phyloP scores from a whole-genome alignment of 64 coral and sea anemone species.

The Dendrophyllia cribrosa region DNA sequence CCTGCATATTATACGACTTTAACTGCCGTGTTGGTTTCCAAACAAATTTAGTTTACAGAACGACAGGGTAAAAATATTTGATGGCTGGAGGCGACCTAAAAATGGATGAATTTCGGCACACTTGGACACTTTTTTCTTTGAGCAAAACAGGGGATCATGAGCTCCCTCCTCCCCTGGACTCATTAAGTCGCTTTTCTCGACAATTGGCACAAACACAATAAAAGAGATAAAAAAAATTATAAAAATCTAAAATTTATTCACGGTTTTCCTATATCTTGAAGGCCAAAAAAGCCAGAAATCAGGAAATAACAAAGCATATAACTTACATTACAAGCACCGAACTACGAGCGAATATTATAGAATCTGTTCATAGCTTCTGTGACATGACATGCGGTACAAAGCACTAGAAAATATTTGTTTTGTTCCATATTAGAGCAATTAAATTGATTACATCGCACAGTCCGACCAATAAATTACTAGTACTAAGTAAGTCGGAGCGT shows the following conservation, averaged over 20 bases:
- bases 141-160: too few species aligned
- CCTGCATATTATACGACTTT: too few species aligned
- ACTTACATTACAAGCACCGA: constrained; percentile 13
- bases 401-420: constrained; percentile 46
- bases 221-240: not conserved
- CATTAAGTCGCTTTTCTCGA: too few species aligned
- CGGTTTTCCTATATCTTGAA: constrained; percentile 27
- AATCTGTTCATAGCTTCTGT: constrained; percentile 36
- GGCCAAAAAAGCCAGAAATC: constrained; percentile 36
- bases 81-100: too few species aligned
- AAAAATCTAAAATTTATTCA: constrained; percentile 62
- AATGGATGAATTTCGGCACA: too few species aligned
- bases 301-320: constrained; percentile 25
- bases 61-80: too few species aligned
- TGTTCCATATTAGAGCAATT: constrained; percentile 38
- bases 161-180: too few species aligned
- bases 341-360: constrained; percentile 25
- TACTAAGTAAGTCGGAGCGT: not conserved
- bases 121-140: too few species aligned
- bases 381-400: constrained; percentile 30
- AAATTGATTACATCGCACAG: constrained; percentile 49
- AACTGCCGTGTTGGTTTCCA: too few species aligned
- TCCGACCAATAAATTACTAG: constrained; percentile 54
- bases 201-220: not conserved
- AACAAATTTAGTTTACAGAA: too few species aligned